Conservation (phyloP, 2,797 vertebrate species). For the Tiaroga cobitis region DNA sequence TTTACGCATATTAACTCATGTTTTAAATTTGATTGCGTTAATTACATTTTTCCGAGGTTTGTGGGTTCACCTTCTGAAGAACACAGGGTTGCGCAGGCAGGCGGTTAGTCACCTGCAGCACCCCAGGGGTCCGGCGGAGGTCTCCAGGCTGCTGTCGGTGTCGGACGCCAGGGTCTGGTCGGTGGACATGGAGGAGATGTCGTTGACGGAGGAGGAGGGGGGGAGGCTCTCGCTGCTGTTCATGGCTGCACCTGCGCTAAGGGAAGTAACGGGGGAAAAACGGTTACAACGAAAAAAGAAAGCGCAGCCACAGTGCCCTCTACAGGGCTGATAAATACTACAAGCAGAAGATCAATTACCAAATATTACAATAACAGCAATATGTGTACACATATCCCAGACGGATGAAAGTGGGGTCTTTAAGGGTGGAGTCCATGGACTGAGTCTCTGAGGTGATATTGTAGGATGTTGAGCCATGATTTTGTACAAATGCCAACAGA, state of each 20-base stretch:
- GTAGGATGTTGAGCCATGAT: background rate
- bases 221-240: constrained; percentile 99
- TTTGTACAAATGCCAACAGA: background rate
- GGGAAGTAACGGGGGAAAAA: constrained; percentile 88
- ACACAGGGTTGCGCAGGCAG: constrained; percentile 99
- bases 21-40: constrained; percentile 24
- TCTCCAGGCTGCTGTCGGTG: constrained; percentile 99
- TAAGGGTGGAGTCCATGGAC: constrained; percentile 36
- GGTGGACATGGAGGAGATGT: constrained; percentile 99
- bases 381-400: constrained; percentile 3
- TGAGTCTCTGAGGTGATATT: background rate
- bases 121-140: constrained; percentile 96
- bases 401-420: background rate
- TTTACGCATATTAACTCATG: constrained; percentile 67
- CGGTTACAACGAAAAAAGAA: constrained; percentile 87
- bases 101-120: constrained; percentile 99
- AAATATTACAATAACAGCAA: background rate
- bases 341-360: background rate
- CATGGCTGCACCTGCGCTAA: constrained; percentile 99
- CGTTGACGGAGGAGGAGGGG: constrained; percentile 97
- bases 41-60: constrained; percentile 39
- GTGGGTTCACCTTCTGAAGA: constrained; percentile 93
- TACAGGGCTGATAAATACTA: background rate
- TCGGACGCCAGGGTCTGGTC: constrained; percentile 99
- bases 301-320: background rate